Evolutionary conservation across 92 coral and sea anemone genomes (phyloP), one percentile per base, ranked within the genome.

Genomic region (Epizoanthus fatuus): DNA sequence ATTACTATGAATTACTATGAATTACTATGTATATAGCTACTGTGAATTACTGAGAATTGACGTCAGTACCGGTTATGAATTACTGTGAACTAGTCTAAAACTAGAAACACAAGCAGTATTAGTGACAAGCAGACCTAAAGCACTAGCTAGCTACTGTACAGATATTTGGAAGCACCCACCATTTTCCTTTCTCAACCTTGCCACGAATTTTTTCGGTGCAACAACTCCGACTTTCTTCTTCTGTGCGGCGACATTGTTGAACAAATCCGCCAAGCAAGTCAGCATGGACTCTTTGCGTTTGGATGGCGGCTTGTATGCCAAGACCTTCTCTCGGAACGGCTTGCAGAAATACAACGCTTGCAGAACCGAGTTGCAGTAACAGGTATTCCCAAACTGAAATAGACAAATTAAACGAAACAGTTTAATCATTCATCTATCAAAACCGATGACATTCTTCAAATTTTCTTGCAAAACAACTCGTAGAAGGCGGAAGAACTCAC

Each of bases 311-410:
- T 96, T 96, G 91, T 96, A 96, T 3, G 97, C 94, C 74, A 96
- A 74, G 62, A 96, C 95, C 59, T 92, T 95, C 86, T 96, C 99
- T 13, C 99, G 95, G 74, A 96, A 96, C 9, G 99, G 99, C 37
- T 92, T 98, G 86, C 99, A 96, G 92, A 96, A 96, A 79, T 92
- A 96, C 77, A 96, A 76, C 39, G 99, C 99, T 91, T 96, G 99
- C 74, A 96, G 94, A 64, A 96, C 99, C 10, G 99, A 96, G 85
- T 96, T 96, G 56, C 99, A 96, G 81, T 96, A 96, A 74, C 99
- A 96, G 10, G 99, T 96, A 81, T 96, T 96, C 20, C 99, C 99
- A 91, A 96, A 96, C 99, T 96, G 87, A 75, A 81, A 32, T 20
- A 1, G 66, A 65, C 19, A 83, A 37, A 25, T 14, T 49, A 70